Percentiles rank a stretch among this genome's conserved stretches.
Conservation (phyloP, 2,888 invertebrate genomes). For the Gastracanthus pulcherrimus region DNA sequence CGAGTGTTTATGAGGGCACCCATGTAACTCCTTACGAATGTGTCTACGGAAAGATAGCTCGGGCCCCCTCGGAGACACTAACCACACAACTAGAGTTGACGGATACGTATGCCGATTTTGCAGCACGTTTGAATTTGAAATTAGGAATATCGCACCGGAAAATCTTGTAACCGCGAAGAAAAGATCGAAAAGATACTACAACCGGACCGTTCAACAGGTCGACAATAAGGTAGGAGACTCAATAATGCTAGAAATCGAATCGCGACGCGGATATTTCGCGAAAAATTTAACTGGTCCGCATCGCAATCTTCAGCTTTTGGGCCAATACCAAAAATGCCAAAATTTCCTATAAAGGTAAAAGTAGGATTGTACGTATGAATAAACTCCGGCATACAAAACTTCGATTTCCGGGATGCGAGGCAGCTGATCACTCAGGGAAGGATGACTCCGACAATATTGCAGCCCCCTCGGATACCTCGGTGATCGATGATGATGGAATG, state of each 20-base stretch:
- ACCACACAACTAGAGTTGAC: neutral
- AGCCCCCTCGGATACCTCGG: too few species aligned
- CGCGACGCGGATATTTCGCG: neutral
- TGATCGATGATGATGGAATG: too few species aligned
- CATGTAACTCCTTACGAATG: neutral
- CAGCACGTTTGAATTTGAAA: neutral
- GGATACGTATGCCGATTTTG: constrained; percentile 15
- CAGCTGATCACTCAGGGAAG: too few species aligned
- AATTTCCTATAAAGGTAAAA: neutral
- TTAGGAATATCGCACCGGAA: too few species aligned
- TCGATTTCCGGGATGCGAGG: too few species aligned
- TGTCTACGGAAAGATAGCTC: too few species aligned
- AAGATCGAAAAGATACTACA: neutral
- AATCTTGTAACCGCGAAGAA: too few species aligned
- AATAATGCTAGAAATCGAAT: neutral
- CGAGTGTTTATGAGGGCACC: constrained; percentile 16
- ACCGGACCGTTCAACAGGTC: neutral
- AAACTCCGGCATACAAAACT: neutral
- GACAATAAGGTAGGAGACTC: neutral
- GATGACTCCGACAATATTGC: too few species aligned
- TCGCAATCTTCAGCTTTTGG: neutral
- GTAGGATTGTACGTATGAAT: neutral
- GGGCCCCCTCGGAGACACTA: neutral
- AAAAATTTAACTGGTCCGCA: neutral
- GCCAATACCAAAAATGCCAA: neutral